Conservation (phyloP, 2,888 invertebrate species). For the Allophyes oxyacanthae region DNA sequence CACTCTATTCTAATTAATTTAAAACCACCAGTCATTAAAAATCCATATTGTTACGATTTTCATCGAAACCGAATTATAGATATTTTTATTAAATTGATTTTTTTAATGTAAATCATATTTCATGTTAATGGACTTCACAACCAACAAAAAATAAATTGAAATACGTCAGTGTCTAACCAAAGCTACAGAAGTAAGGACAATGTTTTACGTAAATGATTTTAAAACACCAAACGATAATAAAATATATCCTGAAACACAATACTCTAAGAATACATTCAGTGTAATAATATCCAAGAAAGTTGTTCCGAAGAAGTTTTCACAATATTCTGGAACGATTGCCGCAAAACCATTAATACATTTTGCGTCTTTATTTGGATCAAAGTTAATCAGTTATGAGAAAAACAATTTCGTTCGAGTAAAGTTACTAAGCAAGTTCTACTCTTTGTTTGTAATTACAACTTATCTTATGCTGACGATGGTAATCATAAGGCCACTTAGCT, state of each 20-base stretch:
- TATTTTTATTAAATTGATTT: too few species aligned
- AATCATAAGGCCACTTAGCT: conserved; percentile 61
- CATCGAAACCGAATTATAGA: not conserved
- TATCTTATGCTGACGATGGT: conserved; percentile 40
- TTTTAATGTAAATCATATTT: too few species aligned
- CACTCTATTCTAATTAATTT: not conserved
- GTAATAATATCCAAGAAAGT: conserved; percentile 23
- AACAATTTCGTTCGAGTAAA: conserved; percentile 49
- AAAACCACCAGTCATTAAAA: not conserved
- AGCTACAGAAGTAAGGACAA: conserved; percentile 7
- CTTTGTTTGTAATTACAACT: conserved; percentile 54
- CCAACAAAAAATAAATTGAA: not conserved
- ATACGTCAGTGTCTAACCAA: not conserved
- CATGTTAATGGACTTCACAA: too few species aligned
- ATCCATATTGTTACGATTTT: not conserved
- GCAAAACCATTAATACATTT: conserved; percentile 68
- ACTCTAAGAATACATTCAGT: not conserved
- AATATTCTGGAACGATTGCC: conserved; percentile 60
- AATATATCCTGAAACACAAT: conserved; percentile 4
- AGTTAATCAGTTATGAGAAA: conserved; percentile 61
- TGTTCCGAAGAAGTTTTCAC: conserved; percentile 14
- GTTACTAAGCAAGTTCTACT: conserved; percentile 60
- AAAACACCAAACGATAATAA: conserved; percentile 7
- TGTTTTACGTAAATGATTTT: conserved; percentile 48
- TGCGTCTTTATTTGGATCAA: conserved; percentile 65